phyloP scores from a whole-genome alignment of 23 tunicate genomes.

The Botrylloides violaceus region DNA sequence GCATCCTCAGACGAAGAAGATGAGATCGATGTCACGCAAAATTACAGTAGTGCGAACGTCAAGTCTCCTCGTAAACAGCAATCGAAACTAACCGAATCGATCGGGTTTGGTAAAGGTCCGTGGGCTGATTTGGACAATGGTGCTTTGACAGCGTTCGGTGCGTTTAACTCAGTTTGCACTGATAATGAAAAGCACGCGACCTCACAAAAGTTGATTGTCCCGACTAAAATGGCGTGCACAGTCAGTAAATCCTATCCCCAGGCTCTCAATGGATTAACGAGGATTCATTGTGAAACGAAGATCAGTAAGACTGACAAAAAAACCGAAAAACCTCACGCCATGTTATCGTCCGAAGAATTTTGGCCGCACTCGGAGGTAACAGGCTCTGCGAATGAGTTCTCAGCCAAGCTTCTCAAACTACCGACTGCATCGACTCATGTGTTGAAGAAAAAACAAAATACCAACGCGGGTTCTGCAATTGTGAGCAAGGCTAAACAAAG shows the following conservation, averaged over 20 bases:
- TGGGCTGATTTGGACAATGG: constrained; percentile 21
- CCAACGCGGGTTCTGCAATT: background rate
- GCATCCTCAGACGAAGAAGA: constrained; percentile 30
- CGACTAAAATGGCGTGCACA: constrained; percentile 26
- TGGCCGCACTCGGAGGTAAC: background rate
- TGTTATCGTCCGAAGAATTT: background rate
- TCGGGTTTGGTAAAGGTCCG: constrained; percentile 13
- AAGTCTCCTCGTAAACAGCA: background rate
- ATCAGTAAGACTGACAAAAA: background rate
- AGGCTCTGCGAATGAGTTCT: background rate
- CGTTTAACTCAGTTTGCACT: background rate
- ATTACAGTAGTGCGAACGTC: background rate
- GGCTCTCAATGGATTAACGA: constrained; percentile 12
- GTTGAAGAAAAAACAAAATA: background rate
- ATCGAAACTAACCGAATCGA: background rate
- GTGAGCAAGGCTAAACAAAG: background rate
- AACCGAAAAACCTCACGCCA: background rate
- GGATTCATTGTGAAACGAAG: background rate
- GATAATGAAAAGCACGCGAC: background rate
- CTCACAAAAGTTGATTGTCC: background rate
- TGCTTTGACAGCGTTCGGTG: constrained; percentile 3
- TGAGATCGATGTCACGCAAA: background rate
- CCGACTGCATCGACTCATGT: background rate
- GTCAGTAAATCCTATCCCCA: constrained; percentile 5
- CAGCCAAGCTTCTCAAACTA: background rate